Conservation (phyloP, 2,797 vertebrate species). For the Naso thynnoides region DNA sequence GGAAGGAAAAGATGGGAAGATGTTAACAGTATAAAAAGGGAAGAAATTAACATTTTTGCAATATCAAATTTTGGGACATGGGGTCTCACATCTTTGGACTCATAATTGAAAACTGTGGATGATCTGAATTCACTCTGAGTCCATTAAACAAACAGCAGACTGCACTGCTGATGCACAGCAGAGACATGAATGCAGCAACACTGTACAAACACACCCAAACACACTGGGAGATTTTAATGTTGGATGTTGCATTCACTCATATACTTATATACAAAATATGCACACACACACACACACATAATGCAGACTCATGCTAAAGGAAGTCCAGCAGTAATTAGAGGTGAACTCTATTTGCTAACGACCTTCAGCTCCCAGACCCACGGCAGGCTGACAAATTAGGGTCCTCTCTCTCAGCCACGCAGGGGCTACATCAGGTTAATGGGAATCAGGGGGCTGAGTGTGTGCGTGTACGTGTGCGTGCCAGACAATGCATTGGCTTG, state of each 20-base stretch:
- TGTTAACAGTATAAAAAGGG: background rate
- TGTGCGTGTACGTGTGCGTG: background rate
- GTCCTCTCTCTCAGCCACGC: slow-evolving; percentile 66
- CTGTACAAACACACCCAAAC: background rate
- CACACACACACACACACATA: slow-evolving; percentile 26
- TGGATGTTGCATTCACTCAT: no score
- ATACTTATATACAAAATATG: no score
- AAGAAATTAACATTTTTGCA: background rate
- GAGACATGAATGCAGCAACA: background rate
- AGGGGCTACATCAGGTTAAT: slow-evolving; percentile 82
- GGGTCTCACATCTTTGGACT: background rate
- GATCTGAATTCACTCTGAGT: slow-evolving; percentile 9
- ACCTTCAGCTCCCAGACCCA: slow-evolving; percentile 78
- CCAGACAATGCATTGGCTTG: slow-evolving; percentile 44
- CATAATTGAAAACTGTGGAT: background rate
- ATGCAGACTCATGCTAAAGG: slow-evolving; percentile 36
- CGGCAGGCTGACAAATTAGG: slow-evolving; percentile 80
- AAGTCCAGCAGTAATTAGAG: slow-evolving; percentile 81
- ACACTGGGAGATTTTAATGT: background rate
- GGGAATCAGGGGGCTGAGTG: slow-evolving; percentile 64
- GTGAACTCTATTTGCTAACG: slow-evolving; percentile 81
- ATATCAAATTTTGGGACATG: background rate
- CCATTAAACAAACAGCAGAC: no score
- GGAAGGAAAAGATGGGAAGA: background rate
- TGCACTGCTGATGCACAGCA: background rate